Base-by-base conservation (phyloP, 2,797 vertebrate genomes). In the Enteromius paludinosus region DNA sequence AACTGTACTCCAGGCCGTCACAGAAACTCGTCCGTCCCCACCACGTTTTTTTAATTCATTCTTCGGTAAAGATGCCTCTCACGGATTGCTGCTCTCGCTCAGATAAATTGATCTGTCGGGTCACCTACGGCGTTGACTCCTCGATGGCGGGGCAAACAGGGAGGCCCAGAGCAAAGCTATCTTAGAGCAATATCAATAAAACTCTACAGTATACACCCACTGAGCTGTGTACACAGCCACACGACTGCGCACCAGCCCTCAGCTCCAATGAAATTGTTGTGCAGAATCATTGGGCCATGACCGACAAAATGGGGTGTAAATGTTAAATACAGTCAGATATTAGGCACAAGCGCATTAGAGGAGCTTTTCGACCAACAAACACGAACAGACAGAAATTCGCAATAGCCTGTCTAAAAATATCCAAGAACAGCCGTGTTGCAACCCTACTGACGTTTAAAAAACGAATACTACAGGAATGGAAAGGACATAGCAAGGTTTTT, bases 301-400 rank as follows among this genome's bases (percentile, higher is more conserved):
- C 94, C 93, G 92, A 95, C 93, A 95, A 93, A 95, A 95, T 95
- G 92, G 93, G 95, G 94, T 92, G 93, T 93, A 95, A 95, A 95
- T 95, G 94, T 95, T 95, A 95, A 95, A 93, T 93, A 94, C 92
- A 93, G 89, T 79, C 81, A 92, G 90, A 94, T 93, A 93, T 94
- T 93, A 94, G 93, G 91, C 92, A 93, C 93, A 92, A 92, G 93
- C 90, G 90, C 92, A 93, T 94, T 93, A 93, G 93, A 90, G 92
- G 91, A 91, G 92, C 90, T 89, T 93, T 92, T 93, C 91, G 90
- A 90, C 90, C 91, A 92, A 92, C 92, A 93, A 93, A 93, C 88
- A 89, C 88, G 18, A 78, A 86, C 89, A 87, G 92, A 83, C 86
- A 87, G 88, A 88, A 87, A 86, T 76, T 86, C 71, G 56, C 49